These are phyloP conservation scores for Echinometra lucunter DNA, from an alignment of 53 echinoderm and acorn worm genomes.

Conservation along the genomic window DNA sequence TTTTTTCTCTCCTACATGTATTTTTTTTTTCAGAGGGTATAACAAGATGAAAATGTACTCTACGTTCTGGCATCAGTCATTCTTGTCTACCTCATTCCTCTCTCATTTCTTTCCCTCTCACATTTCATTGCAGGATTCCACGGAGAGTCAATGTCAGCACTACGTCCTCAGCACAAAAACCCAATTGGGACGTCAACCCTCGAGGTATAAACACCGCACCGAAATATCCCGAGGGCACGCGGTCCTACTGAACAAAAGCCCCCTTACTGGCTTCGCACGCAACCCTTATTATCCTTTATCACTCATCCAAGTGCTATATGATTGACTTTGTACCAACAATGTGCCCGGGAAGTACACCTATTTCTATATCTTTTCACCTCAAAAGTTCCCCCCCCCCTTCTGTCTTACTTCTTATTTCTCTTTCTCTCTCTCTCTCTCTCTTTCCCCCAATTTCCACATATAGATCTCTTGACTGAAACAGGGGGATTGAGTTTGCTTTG, in stretches of 20 bases:
- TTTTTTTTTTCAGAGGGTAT: neutral
- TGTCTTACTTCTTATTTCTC: conserved; percentile 7
- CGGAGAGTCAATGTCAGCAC: conserved; percentile 4
- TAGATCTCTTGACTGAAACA: conserved; percentile 16
- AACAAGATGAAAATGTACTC: conserved; percentile 18
- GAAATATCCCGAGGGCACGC: conserved; percentile 67
- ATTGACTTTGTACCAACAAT: conserved; percentile 63
- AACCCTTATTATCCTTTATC: conserved; percentile 45
- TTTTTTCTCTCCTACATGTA: conserved; percentile 17
- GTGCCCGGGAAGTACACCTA: conserved; percentile 37
- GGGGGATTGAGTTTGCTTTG: conserved; percentile 19
- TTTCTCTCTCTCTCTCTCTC: neutral
- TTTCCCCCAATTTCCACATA: neutral
- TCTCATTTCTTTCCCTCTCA: neutral
- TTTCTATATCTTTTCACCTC: neutral
- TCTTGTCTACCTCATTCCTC: conserved; percentile 9
- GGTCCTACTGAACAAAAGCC: conserved; percentile 59
- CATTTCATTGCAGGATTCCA: neutral
- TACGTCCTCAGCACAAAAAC: conserved; percentile 42
- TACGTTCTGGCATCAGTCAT: neutral
- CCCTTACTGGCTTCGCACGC: conserved; percentile 66
- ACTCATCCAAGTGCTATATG: conserved; percentile 45
- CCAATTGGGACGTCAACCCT: conserved; percentile 57
- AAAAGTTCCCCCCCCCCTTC: neutral
- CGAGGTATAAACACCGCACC: conserved; percentile 57